Evolutionary conservation across 2,113 vertebrate species (phyloP).

Genomic region (Naja naja): DNA sequence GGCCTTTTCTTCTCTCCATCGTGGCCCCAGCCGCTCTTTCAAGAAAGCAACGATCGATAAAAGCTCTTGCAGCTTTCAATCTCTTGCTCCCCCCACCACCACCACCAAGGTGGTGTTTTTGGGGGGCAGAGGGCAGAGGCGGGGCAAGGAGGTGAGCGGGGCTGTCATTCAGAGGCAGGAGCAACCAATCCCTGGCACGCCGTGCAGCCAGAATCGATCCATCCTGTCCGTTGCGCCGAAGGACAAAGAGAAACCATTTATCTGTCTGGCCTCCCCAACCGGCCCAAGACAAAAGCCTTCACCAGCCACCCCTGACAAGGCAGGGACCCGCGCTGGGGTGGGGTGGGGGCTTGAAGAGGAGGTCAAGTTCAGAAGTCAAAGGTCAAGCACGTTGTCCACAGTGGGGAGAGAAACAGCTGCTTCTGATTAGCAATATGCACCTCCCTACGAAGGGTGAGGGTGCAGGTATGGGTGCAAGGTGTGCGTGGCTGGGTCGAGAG

Average conservation of each 20-base stretch:
- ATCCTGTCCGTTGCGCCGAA: conserved; percentile 83
- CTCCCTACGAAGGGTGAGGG: conserved; percentile 45
- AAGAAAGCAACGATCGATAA: conserved; percentile 95
- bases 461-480: not conserved
- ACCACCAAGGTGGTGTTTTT: conserved; percentile 75
- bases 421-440: conserved; percentile 66
- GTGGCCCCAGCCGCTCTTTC: conserved; percentile 91
- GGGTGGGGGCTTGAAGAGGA: conserved; percentile 78
- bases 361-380: conserved; percentile 87
- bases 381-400: conserved; percentile 79
- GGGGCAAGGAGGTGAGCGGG: conserved; percentile 65
- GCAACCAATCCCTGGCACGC: conserved; percentile 98
- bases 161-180: conserved; percentile 96
- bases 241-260: conserved; percentile 98
- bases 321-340: conserved; percentile 71
- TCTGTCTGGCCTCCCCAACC: conserved; percentile 87
- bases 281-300: conserved; percentile 41
- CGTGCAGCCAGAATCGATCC: conserved; percentile 94
- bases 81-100: conserved; percentile 82
- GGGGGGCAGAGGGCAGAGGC: not conserved
- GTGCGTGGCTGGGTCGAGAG: not conserved
- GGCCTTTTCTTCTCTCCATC: conserved; percentile 81
- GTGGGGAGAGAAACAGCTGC: conserved; percentile 75
- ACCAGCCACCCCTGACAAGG: conserved; percentile 79
- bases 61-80: conserved; percentile 91